These are phyloP conservation scores for Axis porcinus DNA, from an alignment of 2,113 vertebrate species.

Conservation along the genomic window DNA sequence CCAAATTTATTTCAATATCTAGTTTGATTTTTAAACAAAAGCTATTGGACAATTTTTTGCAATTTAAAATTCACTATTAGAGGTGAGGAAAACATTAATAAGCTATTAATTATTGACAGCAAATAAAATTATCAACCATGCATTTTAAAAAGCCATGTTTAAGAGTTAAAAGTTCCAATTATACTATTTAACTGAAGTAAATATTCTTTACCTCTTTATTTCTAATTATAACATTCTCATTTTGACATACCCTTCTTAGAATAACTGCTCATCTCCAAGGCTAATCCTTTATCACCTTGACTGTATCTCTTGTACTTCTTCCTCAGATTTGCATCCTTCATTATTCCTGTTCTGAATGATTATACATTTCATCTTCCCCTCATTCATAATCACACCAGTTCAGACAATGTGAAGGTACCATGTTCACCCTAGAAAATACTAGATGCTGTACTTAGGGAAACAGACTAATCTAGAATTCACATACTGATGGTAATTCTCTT, in stretches of 20 bases:
- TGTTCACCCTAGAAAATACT: constrained; percentile 34
- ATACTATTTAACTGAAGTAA: neutral
- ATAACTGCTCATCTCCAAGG: neutral
- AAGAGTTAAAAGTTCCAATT: neutral
- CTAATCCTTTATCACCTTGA: neutral
- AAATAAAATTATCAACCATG: neutral
- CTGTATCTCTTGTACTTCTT: neutral
- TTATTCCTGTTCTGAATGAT: neutral
- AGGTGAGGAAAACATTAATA: neutral
- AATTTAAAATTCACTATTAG: neutral
- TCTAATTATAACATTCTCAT: neutral
- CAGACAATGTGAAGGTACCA: neutral
- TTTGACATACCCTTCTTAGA: neutral
- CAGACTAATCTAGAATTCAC: neutral
- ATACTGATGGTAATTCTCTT: constrained; percentile 15
- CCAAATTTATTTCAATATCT: neutral
- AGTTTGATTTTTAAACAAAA: neutral
- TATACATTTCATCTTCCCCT: neutral
- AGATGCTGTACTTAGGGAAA: neutral
- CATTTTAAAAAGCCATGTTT: neutral
- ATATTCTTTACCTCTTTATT: neutral
- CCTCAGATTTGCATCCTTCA: neutral
- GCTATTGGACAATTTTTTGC: neutral
- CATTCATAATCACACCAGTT: neutral
- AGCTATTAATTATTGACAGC: neutral